Base-by-base conservation (phyloP, 2,797 vertebrate genomes). In the Coregonus ussuriensis region DNA sequence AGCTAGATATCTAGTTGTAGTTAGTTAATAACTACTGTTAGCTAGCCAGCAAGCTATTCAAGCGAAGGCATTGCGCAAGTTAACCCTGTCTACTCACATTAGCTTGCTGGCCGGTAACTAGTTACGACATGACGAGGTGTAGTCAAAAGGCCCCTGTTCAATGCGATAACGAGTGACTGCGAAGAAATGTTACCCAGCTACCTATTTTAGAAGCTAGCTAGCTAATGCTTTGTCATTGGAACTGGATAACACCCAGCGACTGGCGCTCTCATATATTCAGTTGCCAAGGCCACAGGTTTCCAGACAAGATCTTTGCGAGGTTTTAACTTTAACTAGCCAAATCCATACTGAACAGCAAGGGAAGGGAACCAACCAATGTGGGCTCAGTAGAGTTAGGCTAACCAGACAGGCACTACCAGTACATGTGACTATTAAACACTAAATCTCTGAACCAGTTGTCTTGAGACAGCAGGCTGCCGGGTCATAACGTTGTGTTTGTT, bases 151-250 rank as follows among this genome's bases (percentile, higher is more conserved):
- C 56, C 33, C 41, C 16, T 59, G 18, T 21, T 41, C 56, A 74
- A 7, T 74, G 72, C 18, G 31, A 56, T 29, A 41, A 37, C 47
- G 51, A 11, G 52, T 35, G 18, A 74, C 35, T 66, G 47, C 37
- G 71, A 52, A 68, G 9, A 11, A 13, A 47, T 47, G 41, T 47
- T 47, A 47, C 3, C 2, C 11, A 47, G 41, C 53, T 63, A 7
- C 11, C 37, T 29, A 69, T 15, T 37, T 63, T 14, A 71, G 29
- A 18, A 77, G 62, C 80, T 29, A 33, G 13, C 71, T 51, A n/a
- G 73, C 77, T 83, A 81, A 75, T 89, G 89, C 89, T 90, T 88
- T 88, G 89, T 89, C 88, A 89, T 89, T 82, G 86, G 74, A 79
- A 79, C 81, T 83, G 85, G 82, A 84, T 84, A 79, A 74, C 76